Base-by-base conservation (phyloP, 64 coral and sea anemone genomes). In the Montipora capricornis region DNA sequence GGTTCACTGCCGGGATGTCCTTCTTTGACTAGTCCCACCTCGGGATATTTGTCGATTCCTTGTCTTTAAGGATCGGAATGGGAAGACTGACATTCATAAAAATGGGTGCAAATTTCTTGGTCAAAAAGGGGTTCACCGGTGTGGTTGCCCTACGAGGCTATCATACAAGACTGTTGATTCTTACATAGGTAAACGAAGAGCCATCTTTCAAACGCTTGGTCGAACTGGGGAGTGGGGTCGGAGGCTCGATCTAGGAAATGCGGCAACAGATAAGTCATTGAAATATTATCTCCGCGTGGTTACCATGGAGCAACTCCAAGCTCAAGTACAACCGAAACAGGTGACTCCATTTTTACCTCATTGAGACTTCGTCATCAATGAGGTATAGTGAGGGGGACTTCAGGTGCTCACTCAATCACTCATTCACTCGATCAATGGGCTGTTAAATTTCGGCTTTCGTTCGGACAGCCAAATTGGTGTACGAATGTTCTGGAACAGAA, bases 141-240 rank as follows among this genome's bases (percentile, higher is more conserved):
- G 89, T 82, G 89, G 79, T 13, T 91, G 89, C 67, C 89, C 89
- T 8, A n/a, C 80, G 10, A 58, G 69, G 48, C 71, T 91, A 81
- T 91, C 78, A 5, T 91, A 82, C 55, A 91, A 91, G 50, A 92
- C 90, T 5, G 68, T 92, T 19, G 81, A 92, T 86, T 92, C 90
- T 5, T 92, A 85, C 73, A 85, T 86, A 84, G 80, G 90, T 15
- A 85, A 92, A 76, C 75, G 76, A 15, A 62, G 90, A 19, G 55
- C 80, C 15, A 77, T 85, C 60, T 85, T 86, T 58, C 78, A 82
- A 78, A 47, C 69, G 17, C 24, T 74, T 61, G 80, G 80, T 26
- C 45, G 81, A 60, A 82, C 83, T 64, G 90, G 90, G 17, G 90
- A 92, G 59, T 86, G 80, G 90, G 82, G 77, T 51, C 22, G 49